Base-by-base conservation (phyloP, 1,140 invertebrate species). In the Heterodera carotae region DNA sequence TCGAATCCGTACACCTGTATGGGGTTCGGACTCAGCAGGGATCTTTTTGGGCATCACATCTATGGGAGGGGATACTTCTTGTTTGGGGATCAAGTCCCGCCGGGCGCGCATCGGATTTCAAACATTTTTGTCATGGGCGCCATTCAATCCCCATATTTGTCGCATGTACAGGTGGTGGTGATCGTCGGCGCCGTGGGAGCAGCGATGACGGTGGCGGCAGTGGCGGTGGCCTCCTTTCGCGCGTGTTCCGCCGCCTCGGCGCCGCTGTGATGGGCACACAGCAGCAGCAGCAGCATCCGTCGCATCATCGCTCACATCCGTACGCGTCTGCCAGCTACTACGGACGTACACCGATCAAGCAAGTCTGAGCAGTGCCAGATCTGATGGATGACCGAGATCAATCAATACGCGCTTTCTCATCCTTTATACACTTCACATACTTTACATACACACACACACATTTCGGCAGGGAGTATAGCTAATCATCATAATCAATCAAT, bases 191-290 rank as follows among this genome's bases (percentile, higher is more conserved):
- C n/a, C n/a, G 48, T 56, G 4, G 48, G 48, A 56, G 22, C 48
- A 18, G 48, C 22, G 48, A 4, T 56, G 48, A 15, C 48, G 48
- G 48, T 18, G 15, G 48, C 48, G 48, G 48, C 18, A 18, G 48
- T 4, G 48, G 48, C 22, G 48, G 48, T 15, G 48, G 48, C 48
- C 29, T 66, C 10, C 8, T 66, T 25, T 31, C 29, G 15, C 10
- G 62, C 33, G 62, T 66, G 27, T 66, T 66, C 62, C 29, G 62
- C 22, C 62, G 62, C n/a, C 27, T 66, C 29, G 62, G 62, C 62
- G 29, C n/a, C 29, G 27, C 62, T 5, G 25, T 66, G 62, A 6
- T 66, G 62, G 62, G 62, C 27, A 62, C 60, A 8, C 60, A 8
- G 39, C 39, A n/a, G n/a, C n/a, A n/a, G n/a, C n/a, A n/a, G n/a